These are phyloP conservation scores for Chironomus riparius DNA, from an alignment of 2,888 invertebrate genomes.

Conservation along the genomic window DNA sequence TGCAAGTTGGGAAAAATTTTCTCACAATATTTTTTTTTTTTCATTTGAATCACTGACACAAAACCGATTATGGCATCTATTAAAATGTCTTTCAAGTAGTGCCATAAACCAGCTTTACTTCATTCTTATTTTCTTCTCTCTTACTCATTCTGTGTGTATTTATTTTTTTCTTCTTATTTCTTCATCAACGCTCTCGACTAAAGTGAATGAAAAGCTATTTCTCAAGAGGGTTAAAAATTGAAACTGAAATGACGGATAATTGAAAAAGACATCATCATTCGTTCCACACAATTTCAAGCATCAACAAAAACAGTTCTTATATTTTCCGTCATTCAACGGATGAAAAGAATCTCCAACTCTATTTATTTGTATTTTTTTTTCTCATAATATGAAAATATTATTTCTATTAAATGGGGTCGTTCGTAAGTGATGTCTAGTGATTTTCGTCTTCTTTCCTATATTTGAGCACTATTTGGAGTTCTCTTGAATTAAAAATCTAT, in stretches of 20 bases:
- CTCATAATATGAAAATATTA: no score
- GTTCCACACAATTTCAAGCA: slow-evolving; percentile 24
- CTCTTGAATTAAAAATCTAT: no score
- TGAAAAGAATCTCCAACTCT: not conserved
- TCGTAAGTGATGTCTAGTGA: no score
- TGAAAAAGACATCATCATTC: slow-evolving; percentile 22
- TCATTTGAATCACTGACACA: not conserved
- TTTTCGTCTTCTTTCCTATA: no score
- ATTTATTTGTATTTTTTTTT: not conserved
- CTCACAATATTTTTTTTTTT: slow-evolving; percentile 11
- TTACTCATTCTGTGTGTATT: not conserved
- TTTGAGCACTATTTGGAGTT: no score
- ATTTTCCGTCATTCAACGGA: not conserved
- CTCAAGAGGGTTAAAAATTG: slow-evolving; percentile 21
- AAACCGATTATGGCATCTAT: slow-evolving; percentile 20
- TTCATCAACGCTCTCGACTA: not conserved
- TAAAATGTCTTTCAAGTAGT: slow-evolving; percentile 14
- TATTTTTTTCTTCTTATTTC: no score
- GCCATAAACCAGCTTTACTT: slow-evolving; percentile 14
- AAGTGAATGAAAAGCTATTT: not conserved
- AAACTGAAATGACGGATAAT: slow-evolving; percentile 21
- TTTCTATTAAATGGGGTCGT: no score
- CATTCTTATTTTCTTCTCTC: not conserved
- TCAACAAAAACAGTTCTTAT: slow-evolving; percentile 5
- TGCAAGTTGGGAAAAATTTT: not conserved